Evolutionary conservation across 64 coral and sea anemone species (phyloP).

Genomic region (Trachythela sp.): DNA sequence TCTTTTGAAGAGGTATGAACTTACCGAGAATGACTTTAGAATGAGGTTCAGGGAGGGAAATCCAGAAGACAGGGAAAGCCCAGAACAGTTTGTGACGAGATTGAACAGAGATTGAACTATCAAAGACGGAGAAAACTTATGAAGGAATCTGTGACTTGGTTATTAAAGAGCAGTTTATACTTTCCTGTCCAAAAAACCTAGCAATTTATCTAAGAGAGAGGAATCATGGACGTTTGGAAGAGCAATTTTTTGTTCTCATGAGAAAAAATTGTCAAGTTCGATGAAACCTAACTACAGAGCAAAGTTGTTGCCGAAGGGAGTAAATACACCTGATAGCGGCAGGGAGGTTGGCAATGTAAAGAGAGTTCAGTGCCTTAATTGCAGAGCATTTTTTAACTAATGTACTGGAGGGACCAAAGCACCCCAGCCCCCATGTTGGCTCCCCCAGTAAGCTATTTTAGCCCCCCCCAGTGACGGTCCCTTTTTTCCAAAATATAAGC

Average conservation of each 20-base stretch:
- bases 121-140: conserved; percentile 15
- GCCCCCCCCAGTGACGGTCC: too few relatives aligned
- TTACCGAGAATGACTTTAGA: conserved; percentile 43
- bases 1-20: conserved; percentile 35
- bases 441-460: too few relatives aligned
- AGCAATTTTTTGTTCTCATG: conserved; percentile 43
- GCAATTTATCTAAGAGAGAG: conserved; percentile 42
- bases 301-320: too few relatives aligned
- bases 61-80: conserved; percentile 25
- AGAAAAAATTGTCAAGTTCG: neutral
- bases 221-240: neutral
- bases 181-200: conserved; percentile 31
- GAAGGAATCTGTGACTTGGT: conserved; percentile 36
- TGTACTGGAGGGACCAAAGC: too few relatives aligned
- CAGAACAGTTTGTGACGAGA: conserved; percentile 50
- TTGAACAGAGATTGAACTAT: conserved; percentile 35
- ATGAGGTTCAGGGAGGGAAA: conserved; percentile 23
- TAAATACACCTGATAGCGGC: too few relatives aligned
- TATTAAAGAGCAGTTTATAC: conserved; percentile 38
- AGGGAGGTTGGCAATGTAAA: too few relatives aligned
- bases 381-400: neutral
- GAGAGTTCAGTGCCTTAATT: neutral
- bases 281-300: neutral
- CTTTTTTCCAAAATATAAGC: too few relatives aligned
- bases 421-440: too few relatives aligned